Evolutionary conservation across 2,113 vertebrate genomes (phyloP), one percentile per base, ranked within the genome.

Genomic region (Heliornis fulica): DNA sequence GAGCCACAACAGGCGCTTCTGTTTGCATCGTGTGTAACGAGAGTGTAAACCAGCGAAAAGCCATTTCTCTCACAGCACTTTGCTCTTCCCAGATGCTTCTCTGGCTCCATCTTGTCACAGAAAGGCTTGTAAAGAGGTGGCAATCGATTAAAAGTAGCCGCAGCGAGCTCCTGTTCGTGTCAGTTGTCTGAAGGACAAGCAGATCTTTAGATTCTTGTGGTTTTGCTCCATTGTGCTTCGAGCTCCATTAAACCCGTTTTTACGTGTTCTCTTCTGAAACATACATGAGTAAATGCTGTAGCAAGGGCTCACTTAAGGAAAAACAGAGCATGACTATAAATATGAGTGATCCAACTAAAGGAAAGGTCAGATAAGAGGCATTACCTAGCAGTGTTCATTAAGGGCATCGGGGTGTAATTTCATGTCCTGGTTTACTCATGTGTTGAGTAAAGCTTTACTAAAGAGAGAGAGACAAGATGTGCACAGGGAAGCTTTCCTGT

Each of bases 201-300:
- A 75, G 60, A 60, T 86, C 96, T 81, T 51, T 21, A 78, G n/a
- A 92, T 63, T 59, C 68, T 25, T 40, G 76, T 91, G 84, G 84
- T 21, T 92, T 93, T 40, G 13, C 54, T 95, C 48, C 5, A 0
- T 34, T 50, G 82, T 86, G 40, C 94, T 95, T 87, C 89, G 25
- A 80, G 82, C 82, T 88, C 79, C 93, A 92, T 90, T 95, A 93
- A 95, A 85, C 34, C 50, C 29, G 16, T 51, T 80, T 93, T 69
- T 32, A 45, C 69, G 7, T 28, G 11, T 34, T 95, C 85, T 83
- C 87, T 40, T n/a, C 77, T 85, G 89, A 87, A 88, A 90, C 79
- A 70, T 70, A 77, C 94, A 63, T 1, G 34, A 86, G 56, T 66
- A 72, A 83, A 93, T 90, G 85, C 75, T 2, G 0, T 43, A 80